Evolutionary conservation across 2,888 invertebrate species (phyloP), one percentile per base, ranked within the genome.

Genomic region (Marronus borbonicus): DNA sequence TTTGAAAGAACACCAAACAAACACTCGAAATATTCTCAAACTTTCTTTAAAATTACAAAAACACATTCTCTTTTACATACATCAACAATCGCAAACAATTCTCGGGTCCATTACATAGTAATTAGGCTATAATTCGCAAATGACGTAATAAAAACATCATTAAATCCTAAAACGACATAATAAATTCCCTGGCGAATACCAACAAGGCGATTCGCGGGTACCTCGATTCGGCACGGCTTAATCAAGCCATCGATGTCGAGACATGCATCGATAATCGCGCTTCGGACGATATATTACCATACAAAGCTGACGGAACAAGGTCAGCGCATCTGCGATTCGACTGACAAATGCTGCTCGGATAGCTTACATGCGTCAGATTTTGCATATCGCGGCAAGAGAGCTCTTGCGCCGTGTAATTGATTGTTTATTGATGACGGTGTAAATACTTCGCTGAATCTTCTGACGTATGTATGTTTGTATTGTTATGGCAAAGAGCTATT

Each of bases 221-320:
- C 24, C n/a, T 31, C 24, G 24, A 31, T 62, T 8, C 28, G 14
- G 31, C 24, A 14, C 4, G 14, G 5, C 2, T 14, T n/a, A 31
- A 62, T 62, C 8, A 24, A 31, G 62, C 62, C 31, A 31, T 28
- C 31, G 28, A 20, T 28, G 62, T 5, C 28, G 62, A 31, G 17
- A 20, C 44, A 62, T 74, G 72, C 28, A 74, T 60, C 2, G 44
- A 17, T 17, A 55, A 55, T 60, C 60, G 72, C 60, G 60, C 28
- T 74, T 60, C 62, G 20, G 39, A 24, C 44, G 60, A 74, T 44
- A 74, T 74, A 74, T 74, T 74, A 74, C 72, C 72, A 74, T 74
- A 74, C 72, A 74, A 74, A 74, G 60, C 44, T 39, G 72, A 4
- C 39, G 36, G 58, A 60, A 60, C 72, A 74, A 74, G 72, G 72